Evolutionary conservation across 1,140 invertebrate species (phyloP), one percentile per base, ranked within the genome.

Genomic region (Cryptotermes secundus): DNA sequence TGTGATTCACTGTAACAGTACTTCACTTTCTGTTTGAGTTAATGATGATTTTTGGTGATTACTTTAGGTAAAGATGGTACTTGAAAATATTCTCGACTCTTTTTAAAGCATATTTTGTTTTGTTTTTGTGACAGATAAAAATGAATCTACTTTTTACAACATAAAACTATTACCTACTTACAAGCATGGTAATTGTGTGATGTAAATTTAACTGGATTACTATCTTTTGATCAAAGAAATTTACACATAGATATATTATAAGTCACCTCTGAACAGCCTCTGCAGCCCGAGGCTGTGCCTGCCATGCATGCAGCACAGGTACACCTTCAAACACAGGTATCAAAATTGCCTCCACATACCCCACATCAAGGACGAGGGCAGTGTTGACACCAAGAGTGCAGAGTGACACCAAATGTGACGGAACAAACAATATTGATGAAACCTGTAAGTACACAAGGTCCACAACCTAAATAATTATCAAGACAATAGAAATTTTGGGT

Each of bases 291-390:
- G 95, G 94, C 82, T 96, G 91, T 82, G 94, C 93, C 88, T 96
- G 94, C 92, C 95, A 95, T 3, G 95, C 94, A 87, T 94, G 93
- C 24, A 98, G 88, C 45, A 97, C 90, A 22, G 96, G 95, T 80
- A 97, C 93, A n/a, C 96, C 95, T 89, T 96, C 94, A 88, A 94
- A 96, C 80, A 98, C 92, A 24, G 97, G 97, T 87, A 98, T 93
- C 16, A 96, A 90, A 79, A 93, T 92, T 26, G 95, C 93, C 90
- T 98, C 97, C 84, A 92, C 91, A 87, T 96, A 96, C n/a, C 97
- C 97, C 34, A 97, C 92, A 90, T 98, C 97, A 26, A 98, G 88
- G 7, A 98, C 95, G 22, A 98, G 89, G 45, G 93, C 96, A 22
- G 95, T 95, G 84, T 93, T 93, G 16, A 94, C 90, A 31, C 95